Conservation (phyloP, 2,113 vertebrate species). For the Raja brachyura region DNA sequence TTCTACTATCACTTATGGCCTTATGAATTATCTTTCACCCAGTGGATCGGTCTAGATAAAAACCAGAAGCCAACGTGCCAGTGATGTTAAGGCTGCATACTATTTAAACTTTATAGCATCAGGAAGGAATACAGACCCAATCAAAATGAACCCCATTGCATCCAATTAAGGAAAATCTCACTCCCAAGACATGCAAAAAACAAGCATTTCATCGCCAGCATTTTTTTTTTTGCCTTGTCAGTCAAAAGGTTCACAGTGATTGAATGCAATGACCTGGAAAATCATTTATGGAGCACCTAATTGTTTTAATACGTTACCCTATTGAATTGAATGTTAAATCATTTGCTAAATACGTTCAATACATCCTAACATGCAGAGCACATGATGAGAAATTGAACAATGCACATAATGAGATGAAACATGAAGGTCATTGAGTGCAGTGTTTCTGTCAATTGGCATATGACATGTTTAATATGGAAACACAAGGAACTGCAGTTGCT, state of each 20-base stretch:
- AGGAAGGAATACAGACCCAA: neutral
- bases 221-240: neutral
- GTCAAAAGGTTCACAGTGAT: neutral
- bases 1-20: too few species aligned
- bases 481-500: too few species aligned
- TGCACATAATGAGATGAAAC: too few species aligned
- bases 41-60: neutral
- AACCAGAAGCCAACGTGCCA: neutral
- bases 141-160: neutral
- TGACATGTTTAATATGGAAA: too few species aligned
- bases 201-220: neutral
- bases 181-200: neutral
- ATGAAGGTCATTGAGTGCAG: too few species aligned
- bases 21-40: neutral
- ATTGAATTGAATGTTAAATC: too few species aligned
- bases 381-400: too few species aligned
- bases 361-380: too few species aligned
- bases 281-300: too few species aligned
- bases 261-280: neutral
- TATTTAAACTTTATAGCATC: slow-evolving; percentile 24
- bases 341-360: too few species aligned
- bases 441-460: too few species aligned
- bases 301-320: too few species aligned
- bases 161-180: neutral
- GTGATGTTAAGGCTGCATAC: neutral